Conservation (phyloP, 2,113 vertebrate genomes). For the Heteronetta atricapilla region DNA sequence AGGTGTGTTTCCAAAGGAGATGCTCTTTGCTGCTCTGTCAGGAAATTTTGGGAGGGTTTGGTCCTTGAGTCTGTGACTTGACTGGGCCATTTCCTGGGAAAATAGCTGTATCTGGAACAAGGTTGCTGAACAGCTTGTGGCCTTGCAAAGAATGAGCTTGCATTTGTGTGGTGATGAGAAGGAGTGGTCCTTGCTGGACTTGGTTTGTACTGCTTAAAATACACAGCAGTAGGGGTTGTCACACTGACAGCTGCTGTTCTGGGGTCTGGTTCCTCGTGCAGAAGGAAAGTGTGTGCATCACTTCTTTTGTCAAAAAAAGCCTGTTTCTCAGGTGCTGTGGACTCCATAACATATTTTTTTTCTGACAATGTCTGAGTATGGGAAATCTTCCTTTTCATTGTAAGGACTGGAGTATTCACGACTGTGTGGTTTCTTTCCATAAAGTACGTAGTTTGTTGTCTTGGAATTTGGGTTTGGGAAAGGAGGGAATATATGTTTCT, state of each 20-base stretch:
- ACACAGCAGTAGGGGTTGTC: not conserved
- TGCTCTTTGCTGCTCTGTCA: conserved; percentile 5
- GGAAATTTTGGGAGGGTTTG: conserved; percentile 35
- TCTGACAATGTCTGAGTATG: not conserved
- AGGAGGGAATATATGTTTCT: not conserved
- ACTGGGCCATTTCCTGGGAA: not conserved
- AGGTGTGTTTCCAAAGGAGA: not conserved
- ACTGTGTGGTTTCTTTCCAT: not conserved
- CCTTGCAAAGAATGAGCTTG: not conserved
- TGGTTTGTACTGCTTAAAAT: not conserved
- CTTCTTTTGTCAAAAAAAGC: not conserved
- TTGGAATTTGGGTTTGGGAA: not conserved
- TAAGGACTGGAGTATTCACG: not conserved
- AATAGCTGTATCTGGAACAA: not conserved
- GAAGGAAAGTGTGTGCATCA: not conserved
- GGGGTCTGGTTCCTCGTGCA: not conserved
- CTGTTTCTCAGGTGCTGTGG: not conserved
- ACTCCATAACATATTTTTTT: not conserved
- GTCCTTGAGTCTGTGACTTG: not conserved
- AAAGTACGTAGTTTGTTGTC: not conserved
- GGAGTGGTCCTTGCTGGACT: rapidly evolving
- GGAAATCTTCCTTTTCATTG: not conserved
- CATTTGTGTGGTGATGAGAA: not conserved
- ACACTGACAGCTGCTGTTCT: not conserved
- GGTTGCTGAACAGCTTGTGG: not conserved